Conservation (phyloP, 2,113 vertebrate genomes). For the Solea solea region DNA sequence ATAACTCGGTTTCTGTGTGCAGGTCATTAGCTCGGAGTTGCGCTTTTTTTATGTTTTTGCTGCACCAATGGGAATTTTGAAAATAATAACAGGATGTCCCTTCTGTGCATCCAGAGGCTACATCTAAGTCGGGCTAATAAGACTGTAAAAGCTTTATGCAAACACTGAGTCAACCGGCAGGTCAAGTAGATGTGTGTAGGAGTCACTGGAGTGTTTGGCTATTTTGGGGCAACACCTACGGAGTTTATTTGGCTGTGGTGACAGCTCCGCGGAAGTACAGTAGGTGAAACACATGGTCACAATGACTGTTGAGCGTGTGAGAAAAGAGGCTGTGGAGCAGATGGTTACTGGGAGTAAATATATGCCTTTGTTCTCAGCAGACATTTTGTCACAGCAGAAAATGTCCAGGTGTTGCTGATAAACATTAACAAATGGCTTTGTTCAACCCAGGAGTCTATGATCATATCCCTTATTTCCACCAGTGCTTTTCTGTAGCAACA, state of each 20-base stretch:
- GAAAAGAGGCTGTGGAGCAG: constrained; percentile 11
- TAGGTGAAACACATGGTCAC: not conserved
- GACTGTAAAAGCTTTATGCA: constrained; percentile 3
- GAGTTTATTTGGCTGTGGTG: not conserved
- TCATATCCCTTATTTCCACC: not conserved
- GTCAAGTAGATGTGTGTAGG: constrained; percentile 19
- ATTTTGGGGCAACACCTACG: not conserved
- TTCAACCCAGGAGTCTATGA: not conserved
- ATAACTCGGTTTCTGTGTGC: no score
- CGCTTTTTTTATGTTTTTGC: no score
- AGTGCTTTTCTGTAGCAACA: not conserved
- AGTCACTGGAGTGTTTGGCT: constrained; percentile 9
- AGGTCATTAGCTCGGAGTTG: no score
- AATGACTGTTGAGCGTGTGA: not conserved
- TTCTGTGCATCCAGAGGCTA: not conserved
- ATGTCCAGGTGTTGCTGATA: not conserved
- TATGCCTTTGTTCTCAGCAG: not conserved
- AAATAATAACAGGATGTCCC: no score
- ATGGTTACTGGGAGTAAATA: constrained; percentile 9
- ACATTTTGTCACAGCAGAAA: not conserved
- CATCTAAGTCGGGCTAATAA: not conserved
- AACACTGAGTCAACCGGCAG: constrained; percentile 23
- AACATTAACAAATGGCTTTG: not conserved
- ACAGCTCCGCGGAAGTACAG: constrained; percentile 12
- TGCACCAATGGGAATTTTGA: no score